These are phyloP conservation scores for Cheilosia impressa DNA, from an alignment of 2,888 invertebrate species.

Conservation along the genomic window DNA sequence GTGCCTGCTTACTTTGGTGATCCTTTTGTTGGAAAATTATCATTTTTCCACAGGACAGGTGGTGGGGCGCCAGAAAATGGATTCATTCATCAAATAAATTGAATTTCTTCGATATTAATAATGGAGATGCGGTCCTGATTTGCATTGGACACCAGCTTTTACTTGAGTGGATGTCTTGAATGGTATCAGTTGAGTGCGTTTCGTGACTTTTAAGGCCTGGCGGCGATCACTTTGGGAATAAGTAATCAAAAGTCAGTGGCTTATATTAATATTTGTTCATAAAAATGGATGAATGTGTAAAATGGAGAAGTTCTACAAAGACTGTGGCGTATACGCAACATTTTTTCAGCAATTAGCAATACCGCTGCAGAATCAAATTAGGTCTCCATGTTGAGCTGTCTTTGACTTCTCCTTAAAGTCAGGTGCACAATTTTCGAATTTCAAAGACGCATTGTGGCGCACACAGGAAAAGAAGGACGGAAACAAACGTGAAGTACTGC, in stretches of 20 bases:
- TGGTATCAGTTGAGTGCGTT: conserved; percentile 1
- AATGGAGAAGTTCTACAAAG: no score
- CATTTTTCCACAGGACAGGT: neutral
- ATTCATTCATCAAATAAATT: conserved; percentile 63
- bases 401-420: no score
- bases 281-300: neutral
- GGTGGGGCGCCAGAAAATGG: conserved; percentile 16
- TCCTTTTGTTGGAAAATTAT: conserved; percentile 21
- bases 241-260: neutral
- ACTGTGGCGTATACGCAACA: neutral
- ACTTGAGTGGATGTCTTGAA: conserved; percentile 5
- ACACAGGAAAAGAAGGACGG: no score
- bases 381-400: no score
- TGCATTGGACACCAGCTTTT: neutral
- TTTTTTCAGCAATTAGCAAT: no score
- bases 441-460: no score
- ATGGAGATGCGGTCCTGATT: neutral
- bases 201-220: neutral
- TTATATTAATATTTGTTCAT: neutral
- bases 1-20: neutral
- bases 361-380: no score
- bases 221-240: neutral
- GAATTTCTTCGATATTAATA: conserved; percentile 49
- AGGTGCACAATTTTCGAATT: no score
- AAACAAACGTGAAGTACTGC: no score